Conservation (phyloP, 1,140 invertebrate species). For the Drosophila takahashii region DNA sequence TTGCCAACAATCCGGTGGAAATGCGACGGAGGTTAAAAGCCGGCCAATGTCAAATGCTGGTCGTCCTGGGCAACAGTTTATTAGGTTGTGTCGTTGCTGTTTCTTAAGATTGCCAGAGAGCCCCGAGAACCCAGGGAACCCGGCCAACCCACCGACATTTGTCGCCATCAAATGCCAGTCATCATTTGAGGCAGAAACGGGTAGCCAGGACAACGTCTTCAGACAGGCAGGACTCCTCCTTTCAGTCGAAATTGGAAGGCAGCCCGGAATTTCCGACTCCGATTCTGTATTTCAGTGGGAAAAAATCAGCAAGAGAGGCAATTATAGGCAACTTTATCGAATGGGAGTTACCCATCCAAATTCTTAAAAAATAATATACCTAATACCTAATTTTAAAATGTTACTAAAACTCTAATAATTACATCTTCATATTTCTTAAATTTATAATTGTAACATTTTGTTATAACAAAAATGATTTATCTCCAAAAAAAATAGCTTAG, state of each 20-base stretch:
- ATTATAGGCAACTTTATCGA: neutral
- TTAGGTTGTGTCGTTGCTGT: constrained; percentile 77
- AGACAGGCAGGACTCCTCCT: constrained; percentile 13
- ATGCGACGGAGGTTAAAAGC: constrained; percentile 1
- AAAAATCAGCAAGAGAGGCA: neutral
- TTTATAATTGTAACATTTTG: no score
- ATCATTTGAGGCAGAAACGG: constrained; percentile 52
- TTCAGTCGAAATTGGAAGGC: constrained; percentile 37
- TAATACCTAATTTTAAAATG: no score
- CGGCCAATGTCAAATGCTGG: constrained; percentile 36
- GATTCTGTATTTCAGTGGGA: neutral
- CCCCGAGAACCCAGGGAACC: neutral
- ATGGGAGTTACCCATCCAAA: neutral
- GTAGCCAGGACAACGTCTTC: constrained; percentile 62
- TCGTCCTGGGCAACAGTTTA: constrained; percentile 76
- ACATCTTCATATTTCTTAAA: no score
- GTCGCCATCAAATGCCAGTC: constrained; percentile 53
- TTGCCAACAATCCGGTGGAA: constrained; percentile 22
- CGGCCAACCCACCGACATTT: constrained; percentile 2
- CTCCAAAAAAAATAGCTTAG: no score
- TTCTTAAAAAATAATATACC: no score
- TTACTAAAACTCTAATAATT: no score
- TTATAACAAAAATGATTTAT: no score
- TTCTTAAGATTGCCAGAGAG: constrained; percentile 68
- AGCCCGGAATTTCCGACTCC: constrained; percentile 4